Percentiles rank a stretch among this genome's conserved stretches.
These are phyloP conservation scores for Euplagia quadripunctaria DNA, from an alignment of 2,888 invertebrate species.

Conservation along the genomic window DNA sequence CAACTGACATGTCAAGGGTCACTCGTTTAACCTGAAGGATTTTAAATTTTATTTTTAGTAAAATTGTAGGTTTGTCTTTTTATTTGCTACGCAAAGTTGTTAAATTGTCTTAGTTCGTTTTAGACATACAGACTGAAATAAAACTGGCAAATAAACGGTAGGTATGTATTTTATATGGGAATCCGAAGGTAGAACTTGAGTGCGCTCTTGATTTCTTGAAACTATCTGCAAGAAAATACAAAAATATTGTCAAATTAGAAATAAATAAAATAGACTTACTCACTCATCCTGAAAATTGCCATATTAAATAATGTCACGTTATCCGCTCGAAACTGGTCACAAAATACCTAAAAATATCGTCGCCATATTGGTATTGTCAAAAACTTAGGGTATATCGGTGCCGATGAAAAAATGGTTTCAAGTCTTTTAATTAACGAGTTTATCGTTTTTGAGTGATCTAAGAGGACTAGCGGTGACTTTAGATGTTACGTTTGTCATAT, in stretches of 20 bases:
- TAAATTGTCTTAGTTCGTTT: background rate
- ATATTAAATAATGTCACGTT: slow-evolving; percentile 66
- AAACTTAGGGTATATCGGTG: slow-evolving; percentile 81
- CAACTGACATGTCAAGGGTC: no score
- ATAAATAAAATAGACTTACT: background rate
- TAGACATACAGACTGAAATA: background rate
- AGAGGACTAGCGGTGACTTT: slow-evolving; percentile 76
- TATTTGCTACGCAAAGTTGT: background rate
- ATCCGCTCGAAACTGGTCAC: slow-evolving; percentile 77
- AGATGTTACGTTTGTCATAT: slow-evolving; percentile 82
- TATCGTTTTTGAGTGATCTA: slow-evolving; percentile 74
- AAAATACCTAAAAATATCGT: slow-evolving; percentile 86
- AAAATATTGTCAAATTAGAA: slow-evolving; percentile 12
- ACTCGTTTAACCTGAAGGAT: no score
- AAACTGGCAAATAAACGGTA: background rate
- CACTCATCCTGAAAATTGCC: slow-evolving; percentile 59
- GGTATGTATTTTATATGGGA: no score
- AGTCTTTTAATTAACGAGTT: slow-evolving; percentile 72
- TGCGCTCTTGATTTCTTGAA: no score
- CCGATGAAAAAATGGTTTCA: slow-evolving; percentile 84
- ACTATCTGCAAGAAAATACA: background rate
- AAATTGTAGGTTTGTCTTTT: background rate
- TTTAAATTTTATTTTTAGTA: no score
- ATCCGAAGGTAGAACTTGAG: background rate
- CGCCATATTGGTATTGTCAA: slow-evolving; percentile 88